phyloP scores from a whole-genome alignment of 1,140 invertebrate genomes.

The Ceratoteleas bidentatus region DNA sequence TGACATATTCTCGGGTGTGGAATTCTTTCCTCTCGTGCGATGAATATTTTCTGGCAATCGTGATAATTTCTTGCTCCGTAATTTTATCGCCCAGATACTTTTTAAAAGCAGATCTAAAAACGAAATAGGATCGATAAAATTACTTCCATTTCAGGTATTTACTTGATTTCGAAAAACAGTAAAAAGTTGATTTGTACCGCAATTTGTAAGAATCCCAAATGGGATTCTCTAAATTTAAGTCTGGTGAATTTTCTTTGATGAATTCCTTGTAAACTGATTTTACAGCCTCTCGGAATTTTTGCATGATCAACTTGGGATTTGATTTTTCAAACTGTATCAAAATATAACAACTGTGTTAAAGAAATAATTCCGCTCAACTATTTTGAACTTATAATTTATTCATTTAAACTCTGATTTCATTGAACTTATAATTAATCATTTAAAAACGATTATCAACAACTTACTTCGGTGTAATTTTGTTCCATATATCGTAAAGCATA shows the following conservation, averaged over 20 bases:
- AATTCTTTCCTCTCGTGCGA: slow-evolving; percentile 73
- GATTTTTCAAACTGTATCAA: slow-evolving; percentile 85
- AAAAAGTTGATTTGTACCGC: slow-evolving; percentile 69
- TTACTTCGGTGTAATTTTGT: slow-evolving; percentile 86
- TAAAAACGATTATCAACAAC: background rate
- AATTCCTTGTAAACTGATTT: slow-evolving; percentile 88
- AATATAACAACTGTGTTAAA: slow-evolving; percentile 1
- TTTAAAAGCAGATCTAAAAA: slow-evolving; percentile 82
- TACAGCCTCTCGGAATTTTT: slow-evolving; percentile 85
- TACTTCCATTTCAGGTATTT: no score
- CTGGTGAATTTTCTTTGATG: slow-evolving; percentile 85
- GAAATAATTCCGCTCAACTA: background rate
- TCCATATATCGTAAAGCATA: slow-evolving; percentile 95
- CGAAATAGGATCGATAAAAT: background rate
- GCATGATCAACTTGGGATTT: slow-evolving; percentile 86
- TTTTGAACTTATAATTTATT: slow-evolving; percentile 1
- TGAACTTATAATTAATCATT: background rate
- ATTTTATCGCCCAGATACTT: slow-evolving; percentile 84
- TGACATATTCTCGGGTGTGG: slow-evolving; percentile 80
- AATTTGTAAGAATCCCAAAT: slow-evolving; percentile 82
- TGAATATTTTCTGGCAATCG: slow-evolving; percentile 85
- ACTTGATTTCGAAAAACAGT: background rate
- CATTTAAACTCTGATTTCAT: no score
- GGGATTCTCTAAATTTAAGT: slow-evolving; percentile 75
- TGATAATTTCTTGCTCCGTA: slow-evolving; percentile 89